Evolutionary conservation across 2,888 invertebrate genomes (phyloP).

Genomic region (Synanthedon andrenaeformis): DNA sequence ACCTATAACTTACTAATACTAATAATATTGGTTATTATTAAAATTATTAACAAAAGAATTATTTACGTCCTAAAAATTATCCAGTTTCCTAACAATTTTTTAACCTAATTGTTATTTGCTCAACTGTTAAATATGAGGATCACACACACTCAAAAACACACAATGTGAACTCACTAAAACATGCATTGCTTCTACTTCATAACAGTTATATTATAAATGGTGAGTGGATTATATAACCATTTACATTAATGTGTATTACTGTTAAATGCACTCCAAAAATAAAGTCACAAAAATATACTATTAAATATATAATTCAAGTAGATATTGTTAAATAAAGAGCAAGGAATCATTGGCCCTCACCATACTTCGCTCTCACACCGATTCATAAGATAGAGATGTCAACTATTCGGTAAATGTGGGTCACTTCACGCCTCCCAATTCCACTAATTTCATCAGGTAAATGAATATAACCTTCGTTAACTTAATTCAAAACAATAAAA

Average conservation of each 20-base stretch:
- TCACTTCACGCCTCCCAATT: no score
- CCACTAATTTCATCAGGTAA: no score
- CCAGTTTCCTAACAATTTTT: no score
- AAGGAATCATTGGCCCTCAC: conserved; percentile 2
- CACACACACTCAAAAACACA: no score
- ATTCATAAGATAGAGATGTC: conserved; percentile 7
- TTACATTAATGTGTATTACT: background rate
- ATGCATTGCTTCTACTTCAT: conserved; percentile 1
- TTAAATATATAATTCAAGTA: background rate
- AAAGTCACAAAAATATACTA: background rate
- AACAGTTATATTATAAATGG: background rate
- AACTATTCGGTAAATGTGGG: conserved; percentile 1
- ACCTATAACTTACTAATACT: no score
- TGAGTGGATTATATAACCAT: background rate
- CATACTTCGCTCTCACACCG: conserved; percentile 5
- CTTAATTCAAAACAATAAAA: no score
- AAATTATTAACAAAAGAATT: no score
- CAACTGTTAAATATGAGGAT: no score
- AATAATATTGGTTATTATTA: no score
- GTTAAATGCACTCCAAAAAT: background rate
- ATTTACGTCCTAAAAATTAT: no score
- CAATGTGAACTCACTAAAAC: background rate
- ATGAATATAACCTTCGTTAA: no score
- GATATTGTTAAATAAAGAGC: background rate
- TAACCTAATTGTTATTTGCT: no score